phyloP scores from a whole-genome alignment of 2,888 invertebrate genomes.

The Heteromurus nitidus region DNA sequence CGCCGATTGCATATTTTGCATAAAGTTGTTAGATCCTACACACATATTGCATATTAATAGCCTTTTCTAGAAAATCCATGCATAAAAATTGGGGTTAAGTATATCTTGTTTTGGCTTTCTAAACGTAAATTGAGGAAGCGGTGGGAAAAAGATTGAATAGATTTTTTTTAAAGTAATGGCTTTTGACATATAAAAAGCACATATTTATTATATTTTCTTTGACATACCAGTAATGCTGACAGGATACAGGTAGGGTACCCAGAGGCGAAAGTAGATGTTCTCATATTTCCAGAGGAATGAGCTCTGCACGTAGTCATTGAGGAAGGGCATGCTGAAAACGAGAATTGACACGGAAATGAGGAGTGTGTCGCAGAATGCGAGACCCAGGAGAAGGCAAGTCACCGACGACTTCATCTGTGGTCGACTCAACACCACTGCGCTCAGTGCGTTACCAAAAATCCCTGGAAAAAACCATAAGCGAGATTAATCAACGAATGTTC shows the following conservation, averaged over 20 bases:
- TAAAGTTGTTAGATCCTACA: too few species aligned
- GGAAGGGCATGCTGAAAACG: conserved; percentile 90
- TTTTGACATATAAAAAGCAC: background rate
- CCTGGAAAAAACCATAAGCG: too few species aligned
- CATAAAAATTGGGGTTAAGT: too few species aligned
- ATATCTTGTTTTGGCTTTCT: too few species aligned
- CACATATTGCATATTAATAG: too few species aligned
- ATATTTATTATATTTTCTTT: too few species aligned
- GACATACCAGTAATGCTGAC: conserved; percentile 71
- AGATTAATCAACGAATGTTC: too few species aligned
- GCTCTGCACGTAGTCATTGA: conserved; percentile 86
- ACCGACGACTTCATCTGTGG: conserved; percentile 97
- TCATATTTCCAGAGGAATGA: conserved; percentile 68
- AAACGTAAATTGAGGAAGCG: background rate
- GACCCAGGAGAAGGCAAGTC: conserved; percentile 93
- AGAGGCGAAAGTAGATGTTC: conserved; percentile 71
- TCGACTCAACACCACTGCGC: conserved; percentile 91
- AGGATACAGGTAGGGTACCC: conserved; percentile 72
- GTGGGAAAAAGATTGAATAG: background rate
- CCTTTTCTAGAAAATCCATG: too few species aligned
- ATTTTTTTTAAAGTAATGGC: conserved; percentile 7
- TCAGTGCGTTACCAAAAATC: conserved; percentile 91
- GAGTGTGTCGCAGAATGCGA: conserved; percentile 94
- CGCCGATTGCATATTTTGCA: too few species aligned
- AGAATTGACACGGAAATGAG: conserved; percentile 89